Conservation (phyloP, 2,113 vertebrate species). For the Atherinomorus stipes region DNA sequence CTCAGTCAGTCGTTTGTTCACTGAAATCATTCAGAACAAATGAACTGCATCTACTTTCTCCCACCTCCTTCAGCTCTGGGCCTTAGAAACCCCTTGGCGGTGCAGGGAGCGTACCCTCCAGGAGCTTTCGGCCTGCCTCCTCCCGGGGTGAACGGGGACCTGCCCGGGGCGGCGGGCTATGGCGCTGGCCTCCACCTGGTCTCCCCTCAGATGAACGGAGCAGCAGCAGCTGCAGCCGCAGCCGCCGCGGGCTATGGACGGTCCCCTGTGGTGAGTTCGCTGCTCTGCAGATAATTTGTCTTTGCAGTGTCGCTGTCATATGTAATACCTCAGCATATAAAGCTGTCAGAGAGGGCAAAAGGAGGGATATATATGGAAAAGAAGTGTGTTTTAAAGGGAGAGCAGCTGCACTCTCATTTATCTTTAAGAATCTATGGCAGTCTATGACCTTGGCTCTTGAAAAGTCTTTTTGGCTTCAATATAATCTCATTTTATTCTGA, state of each 20-base stretch:
- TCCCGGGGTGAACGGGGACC: constrained; percentile 88
- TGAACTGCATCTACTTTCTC: background rate
- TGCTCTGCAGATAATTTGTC: constrained; percentile 58
- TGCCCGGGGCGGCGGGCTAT: constrained; percentile 83
- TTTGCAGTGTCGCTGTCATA: constrained; percentile 55
- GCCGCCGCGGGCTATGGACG: constrained; percentile 85
- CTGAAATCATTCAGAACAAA: constrained; percentile 15
- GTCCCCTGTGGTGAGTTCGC: constrained; percentile 84
- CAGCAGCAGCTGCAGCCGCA: constrained; percentile 70
- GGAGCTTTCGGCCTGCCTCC: constrained; percentile 89
- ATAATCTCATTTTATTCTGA: constrained; percentile 34
- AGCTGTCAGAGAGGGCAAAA: constrained; percentile 34
- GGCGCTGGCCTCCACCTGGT: constrained; percentile 87
- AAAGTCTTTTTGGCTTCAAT: constrained; percentile 22
- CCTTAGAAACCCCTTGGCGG: constrained; percentile 87
- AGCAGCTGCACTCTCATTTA: constrained; percentile 21
- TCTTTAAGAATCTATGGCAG: constrained; percentile 9
- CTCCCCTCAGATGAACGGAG: constrained; percentile 89
- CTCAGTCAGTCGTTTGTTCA: constrained; percentile 23
- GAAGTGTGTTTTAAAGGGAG: background rate
- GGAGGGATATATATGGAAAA: background rate
- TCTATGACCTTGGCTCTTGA: constrained; percentile 15
- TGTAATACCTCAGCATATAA: constrained; percentile 54
- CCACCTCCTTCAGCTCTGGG: constrained; percentile 82
- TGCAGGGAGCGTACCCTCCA: constrained; percentile 88